Conservation (phyloP, 2,888 invertebrate genomes). For the Lamellibrachia columna region DNA sequence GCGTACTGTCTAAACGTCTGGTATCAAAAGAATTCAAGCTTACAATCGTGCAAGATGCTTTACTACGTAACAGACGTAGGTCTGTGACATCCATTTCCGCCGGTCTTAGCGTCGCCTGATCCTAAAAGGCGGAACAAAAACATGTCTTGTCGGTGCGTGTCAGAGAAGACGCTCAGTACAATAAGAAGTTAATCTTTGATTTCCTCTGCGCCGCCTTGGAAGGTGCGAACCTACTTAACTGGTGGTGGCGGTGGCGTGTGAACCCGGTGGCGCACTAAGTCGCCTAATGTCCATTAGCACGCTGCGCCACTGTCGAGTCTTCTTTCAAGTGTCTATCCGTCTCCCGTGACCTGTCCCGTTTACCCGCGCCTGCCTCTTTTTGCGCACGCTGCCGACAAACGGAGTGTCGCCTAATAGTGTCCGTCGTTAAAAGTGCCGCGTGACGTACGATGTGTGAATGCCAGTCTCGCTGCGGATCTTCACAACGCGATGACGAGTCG, state of each 20-base stretch:
- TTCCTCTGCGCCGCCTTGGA: background rate
- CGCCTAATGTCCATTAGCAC: background rate
- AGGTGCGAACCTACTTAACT: background rate
- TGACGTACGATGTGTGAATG: slow-evolving; percentile 10
- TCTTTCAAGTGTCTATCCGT: background rate
- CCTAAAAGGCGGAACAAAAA: background rate
- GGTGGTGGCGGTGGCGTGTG: background rate
- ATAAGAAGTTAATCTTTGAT: slow-evolving; percentile 16
- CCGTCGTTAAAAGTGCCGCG: background rate
- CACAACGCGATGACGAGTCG: slow-evolving; percentile 9
- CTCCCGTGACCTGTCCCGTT: background rate
- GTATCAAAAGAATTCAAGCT: too few relatives aligned
- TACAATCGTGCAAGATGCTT: too few relatives aligned
- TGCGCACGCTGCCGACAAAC: slow-evolving; percentile 4
- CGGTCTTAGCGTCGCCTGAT: background rate
- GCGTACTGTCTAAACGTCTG: too few relatives aligned
- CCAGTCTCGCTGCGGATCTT: background rate
- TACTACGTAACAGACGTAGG: background rate
- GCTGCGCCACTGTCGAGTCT: background rate
- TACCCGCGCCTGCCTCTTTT: background rate
- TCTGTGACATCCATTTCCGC: background rate
- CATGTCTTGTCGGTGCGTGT: background rate
- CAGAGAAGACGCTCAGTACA: background rate
- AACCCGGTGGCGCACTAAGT: background rate
- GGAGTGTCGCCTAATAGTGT: background rate